phyloP scores from a whole-genome alignment of 2,797 vertebrate genomes.

The Rhodeus uyekii region DNA sequence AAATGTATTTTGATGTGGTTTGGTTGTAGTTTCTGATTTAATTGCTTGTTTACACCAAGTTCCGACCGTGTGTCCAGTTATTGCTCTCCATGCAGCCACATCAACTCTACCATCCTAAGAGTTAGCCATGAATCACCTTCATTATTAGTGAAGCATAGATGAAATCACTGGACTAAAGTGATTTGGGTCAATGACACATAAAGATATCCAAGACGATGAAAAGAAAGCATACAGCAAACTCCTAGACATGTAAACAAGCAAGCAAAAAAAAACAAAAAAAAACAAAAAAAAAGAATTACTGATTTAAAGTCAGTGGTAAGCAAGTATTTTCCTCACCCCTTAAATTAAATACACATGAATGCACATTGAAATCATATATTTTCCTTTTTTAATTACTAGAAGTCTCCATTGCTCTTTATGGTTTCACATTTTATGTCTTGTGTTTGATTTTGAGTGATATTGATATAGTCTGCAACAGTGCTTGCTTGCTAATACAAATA shows the following conservation, averaged over 20 bases:
- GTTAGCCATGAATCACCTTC: constrained; percentile 13
- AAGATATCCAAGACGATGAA: constrained; percentile 12
- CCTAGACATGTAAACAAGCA: not conserved
- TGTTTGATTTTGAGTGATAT: not conserved
- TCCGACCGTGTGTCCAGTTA: not conserved
- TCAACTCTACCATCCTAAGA: not conserved
- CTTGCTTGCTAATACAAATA: not conserved
- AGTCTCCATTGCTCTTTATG: not conserved
- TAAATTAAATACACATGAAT: not conserved
- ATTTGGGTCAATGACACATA: constrained; percentile 22
- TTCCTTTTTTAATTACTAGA: not conserved
- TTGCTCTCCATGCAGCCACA: not conserved
- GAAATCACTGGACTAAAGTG: not conserved
- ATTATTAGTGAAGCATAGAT: constrained; percentile 12
- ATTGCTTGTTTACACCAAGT: constrained; percentile 27
- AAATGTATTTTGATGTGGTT: constrained; percentile 29
- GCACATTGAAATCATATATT: not conserved
- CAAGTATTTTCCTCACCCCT: not conserved
- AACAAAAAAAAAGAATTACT: too few relatives aligned
- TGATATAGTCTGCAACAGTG: not conserved
- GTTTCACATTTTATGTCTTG: not conserved
- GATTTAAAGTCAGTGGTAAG: not conserved
- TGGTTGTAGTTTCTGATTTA: not conserved
- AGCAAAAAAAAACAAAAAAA: not conserved
- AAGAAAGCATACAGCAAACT: not conserved